A percentile compares a stretch with the other conserved stretches of the same genome.
Evolutionary conservation across 2,888 invertebrate species (phyloP).

Genomic region (Antheraea yamamai): DNA sequence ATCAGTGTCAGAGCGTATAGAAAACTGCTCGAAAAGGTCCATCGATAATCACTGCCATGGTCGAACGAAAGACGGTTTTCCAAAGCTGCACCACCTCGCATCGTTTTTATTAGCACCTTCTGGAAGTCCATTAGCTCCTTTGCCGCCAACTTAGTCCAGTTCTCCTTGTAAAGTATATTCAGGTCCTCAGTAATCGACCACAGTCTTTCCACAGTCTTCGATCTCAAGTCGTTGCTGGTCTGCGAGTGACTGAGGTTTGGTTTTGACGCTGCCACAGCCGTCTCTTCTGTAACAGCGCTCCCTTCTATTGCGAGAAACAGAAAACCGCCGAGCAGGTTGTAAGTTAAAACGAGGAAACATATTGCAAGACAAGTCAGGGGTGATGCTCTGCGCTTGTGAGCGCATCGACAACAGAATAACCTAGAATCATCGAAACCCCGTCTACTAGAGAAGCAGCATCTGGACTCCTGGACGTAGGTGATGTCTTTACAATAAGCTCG

Average conservation of each 20-base stretch:
- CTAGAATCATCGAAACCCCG: background rate
- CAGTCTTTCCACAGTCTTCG: conserved; percentile 88
- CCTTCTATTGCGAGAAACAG: conserved; percentile 94
- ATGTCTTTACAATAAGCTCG: conserved; percentile 18
- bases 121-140: conserved; percentile 93
- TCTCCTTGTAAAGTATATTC: conserved; percentile 94
- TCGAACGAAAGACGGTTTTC: conserved; percentile 53
- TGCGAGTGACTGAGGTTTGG: conserved; percentile 82
- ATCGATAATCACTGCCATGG: conserved; percentile 84
- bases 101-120: conserved; percentile 81
- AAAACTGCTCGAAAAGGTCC: conserved; percentile 96
- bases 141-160: conserved; percentile 95
- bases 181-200: conserved; percentile 94
- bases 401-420: conserved; percentile 74
- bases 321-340: conserved; percentile 95
- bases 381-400: conserved; percentile 68
- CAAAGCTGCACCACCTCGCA: conserved; percentile 61
- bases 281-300: conserved; percentile 76
- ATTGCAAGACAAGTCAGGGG: conserved; percentile 91
- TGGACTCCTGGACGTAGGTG: background rate
- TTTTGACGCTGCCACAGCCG: conserved; percentile 85
- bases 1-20: conserved; percentile 96
- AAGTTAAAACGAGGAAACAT: conserved; percentile 92
- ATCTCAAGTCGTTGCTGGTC: conserved; percentile 82
- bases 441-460: background rate